Evolutionary conservation across 2,797 vertebrate genomes (phyloP).

Genomic region (Microctenopoma lineatum): DNA sequence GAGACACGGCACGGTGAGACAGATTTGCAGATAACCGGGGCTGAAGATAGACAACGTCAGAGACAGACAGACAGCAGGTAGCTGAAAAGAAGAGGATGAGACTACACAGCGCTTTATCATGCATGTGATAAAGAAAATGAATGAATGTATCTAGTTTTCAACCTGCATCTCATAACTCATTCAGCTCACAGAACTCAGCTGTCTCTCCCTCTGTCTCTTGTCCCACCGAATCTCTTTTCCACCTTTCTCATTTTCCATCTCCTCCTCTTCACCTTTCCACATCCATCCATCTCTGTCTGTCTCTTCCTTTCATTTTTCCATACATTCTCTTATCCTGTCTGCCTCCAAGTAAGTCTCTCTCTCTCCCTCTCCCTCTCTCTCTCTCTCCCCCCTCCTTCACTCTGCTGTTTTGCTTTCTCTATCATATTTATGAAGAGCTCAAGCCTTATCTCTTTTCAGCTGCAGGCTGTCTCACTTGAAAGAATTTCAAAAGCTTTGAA

Average conservation of each 20-base stretch:
- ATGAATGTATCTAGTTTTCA: constrained; percentile 62
- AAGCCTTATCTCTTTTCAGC: constrained; percentile 78
- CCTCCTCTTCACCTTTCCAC: constrained; percentile 27
- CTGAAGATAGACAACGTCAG: constrained; percentile 43
- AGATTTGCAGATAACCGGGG: constrained; percentile 53
- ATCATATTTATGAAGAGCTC: constrained; percentile 82
- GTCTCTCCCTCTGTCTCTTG: constrained; percentile 49
- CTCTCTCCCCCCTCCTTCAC: constrained; percentile 27
- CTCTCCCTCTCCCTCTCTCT: constrained; percentile 18
- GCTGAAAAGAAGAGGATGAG: constrained; percentile 42
- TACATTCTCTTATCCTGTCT: background rate
- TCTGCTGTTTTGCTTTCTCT: constrained; percentile 67
- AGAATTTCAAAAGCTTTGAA: constrained; percentile 79
- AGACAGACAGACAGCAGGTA: constrained; percentile 59
- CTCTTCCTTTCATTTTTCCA: constrained; percentile 18
- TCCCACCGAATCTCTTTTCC: constrained; percentile 46
- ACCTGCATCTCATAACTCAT: constrained; percentile 74
- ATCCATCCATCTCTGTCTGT: constrained; percentile 32
- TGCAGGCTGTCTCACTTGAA: constrained; percentile 82
- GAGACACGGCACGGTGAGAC: constrained; percentile 34
- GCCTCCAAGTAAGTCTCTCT: constrained; percentile 26
- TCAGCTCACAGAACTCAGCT: constrained; percentile 65
- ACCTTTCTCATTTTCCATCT: constrained; percentile 38
- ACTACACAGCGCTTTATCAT: constrained; percentile 61
- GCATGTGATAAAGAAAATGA: constrained; percentile 65